Evolutionary conservation across 2,888 invertebrate species (phyloP).

Genomic region (Ecdyonurus torrentis): DNA sequence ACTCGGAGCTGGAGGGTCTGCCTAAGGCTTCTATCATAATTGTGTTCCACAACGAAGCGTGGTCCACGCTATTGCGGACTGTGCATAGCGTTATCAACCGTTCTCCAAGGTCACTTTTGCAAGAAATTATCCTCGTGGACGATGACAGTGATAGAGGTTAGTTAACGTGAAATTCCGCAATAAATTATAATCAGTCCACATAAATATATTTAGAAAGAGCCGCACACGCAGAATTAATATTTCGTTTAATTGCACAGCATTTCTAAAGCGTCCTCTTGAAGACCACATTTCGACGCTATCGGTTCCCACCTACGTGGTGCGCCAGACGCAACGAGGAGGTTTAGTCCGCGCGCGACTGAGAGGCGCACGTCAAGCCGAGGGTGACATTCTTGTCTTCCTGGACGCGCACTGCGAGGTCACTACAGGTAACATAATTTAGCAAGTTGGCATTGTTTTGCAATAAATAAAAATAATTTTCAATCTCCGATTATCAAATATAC

Average conservation of each 20-base stretch:
- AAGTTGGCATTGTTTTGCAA: conserved; percentile 31
- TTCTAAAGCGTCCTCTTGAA: conserved; percentile 44
- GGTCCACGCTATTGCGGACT: conserved; percentile 90
- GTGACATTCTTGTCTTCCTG: conserved; percentile 70
- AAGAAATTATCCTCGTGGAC: conserved; percentile 77
- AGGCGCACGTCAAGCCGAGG: conserved; percentile 53
- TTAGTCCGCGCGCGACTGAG: conserved; percentile 65
- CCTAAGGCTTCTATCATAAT: conserved; percentile 86
- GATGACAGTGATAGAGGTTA: conserved; percentile 79
- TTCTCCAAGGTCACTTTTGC: conserved; percentile 57
- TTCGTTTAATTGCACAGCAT: no score
- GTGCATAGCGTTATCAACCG: conserved; percentile 85
- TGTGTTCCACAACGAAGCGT: conserved; percentile 98
- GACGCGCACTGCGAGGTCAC: conserved; percentile 92
- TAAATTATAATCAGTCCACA: neutral
- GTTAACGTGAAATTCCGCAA: no score
- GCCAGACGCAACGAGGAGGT: conserved; percentile 51
- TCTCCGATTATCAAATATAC: neutral
- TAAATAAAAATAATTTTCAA: conserved; percentile 33
- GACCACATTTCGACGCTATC: conserved; percentile 43
- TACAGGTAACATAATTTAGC: conserved; percentile 44
- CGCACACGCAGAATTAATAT: no score
- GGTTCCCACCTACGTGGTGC: conserved; percentile 43
- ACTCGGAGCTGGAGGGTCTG: conserved; percentile 23
- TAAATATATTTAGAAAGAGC: neutral